Evolutionary conservation across 2,797 vertebrate genomes (phyloP), one percentile per base, ranked within the genome.

Genomic region (Enteromius thamalakanensis): DNA sequence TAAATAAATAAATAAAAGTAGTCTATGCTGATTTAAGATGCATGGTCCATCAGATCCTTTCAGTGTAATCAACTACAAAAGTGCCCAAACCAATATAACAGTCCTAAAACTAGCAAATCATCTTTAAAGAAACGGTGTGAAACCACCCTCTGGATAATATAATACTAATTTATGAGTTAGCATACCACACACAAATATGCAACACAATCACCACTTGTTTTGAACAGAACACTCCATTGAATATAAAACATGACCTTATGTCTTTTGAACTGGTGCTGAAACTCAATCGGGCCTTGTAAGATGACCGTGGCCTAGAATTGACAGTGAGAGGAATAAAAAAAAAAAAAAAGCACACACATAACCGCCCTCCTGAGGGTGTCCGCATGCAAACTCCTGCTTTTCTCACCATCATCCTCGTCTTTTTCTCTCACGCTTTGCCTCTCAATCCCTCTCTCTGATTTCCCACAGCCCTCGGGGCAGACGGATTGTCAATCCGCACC

Each of bases 391-490:
- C 80, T 85, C 67, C 76, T 40, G 45, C 67, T 40, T 49, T 69
- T 88, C 86, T 89, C 87, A 70, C 79, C 81, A 88, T 89, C 87
- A 90, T 79, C 85, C 88, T 91, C 91, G 87, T 85, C 87, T 37
- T 86, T 88, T 84, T 84, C 68, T 85, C 79, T 47, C 60, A 47
- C 42, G 71, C 76, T 77, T 70, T 80, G 68, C 42, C 60, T 4
- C 76, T 32, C 55, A 71, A 29, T 76, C 62, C 77, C 87, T 81
- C 87, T 58, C 83, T 88, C 76, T 87, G 88, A 65, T 78, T 85
- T 91, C 91, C 84, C 88, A 90, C 90, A 89, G 93, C 93, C 92
- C 91, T 85, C 94, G 93, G 95, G 90, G 90, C 92, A 93, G 91
- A 93, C 91, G 90, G 90, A 91, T 92, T 91, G 91, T 92, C 93